These are phyloP conservation scores for Emydura subglobosa DNA, from an alignment of 2,113 vertebrate genomes.

Conservation along the genomic window DNA sequence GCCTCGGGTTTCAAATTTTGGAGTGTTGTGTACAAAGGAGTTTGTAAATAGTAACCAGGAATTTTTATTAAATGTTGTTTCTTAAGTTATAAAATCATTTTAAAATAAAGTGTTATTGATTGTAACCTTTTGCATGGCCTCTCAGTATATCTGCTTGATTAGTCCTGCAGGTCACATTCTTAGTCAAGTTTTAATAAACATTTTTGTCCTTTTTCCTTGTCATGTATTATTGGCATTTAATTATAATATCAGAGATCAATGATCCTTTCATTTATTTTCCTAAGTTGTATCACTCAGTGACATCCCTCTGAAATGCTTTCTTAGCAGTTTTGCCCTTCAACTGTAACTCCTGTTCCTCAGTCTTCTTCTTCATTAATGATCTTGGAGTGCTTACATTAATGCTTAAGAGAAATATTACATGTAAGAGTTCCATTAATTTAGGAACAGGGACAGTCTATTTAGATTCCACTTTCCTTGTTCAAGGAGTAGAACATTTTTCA, in stretches of 20 bases:
- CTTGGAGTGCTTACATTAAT: slow-evolving; percentile 64
- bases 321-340: slow-evolving; percentile 55
- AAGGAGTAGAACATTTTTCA: slow-evolving; percentile 72
- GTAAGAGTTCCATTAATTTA: slow-evolving; percentile 74
- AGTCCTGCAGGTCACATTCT: slow-evolving; percentile 4
- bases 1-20: background rate
- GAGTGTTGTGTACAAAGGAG: background rate
- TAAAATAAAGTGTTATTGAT: background rate
- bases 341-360: slow-evolving; percentile 54
- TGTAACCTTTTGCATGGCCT: background rate
- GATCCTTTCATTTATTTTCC: slow-evolving; percentile 66
- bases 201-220: slow-evolving; percentile 45
- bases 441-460: slow-evolving; percentile 62
- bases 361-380: slow-evolving; percentile 62
- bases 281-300: background rate
- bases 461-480: slow-evolving; percentile 65
- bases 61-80: background rate
- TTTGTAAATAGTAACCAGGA: background rate
- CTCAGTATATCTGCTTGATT: background rate
- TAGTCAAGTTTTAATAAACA: slow-evolving; percentile 50
- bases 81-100: background rate
- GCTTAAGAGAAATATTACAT: slow-evolving; percentile 69
- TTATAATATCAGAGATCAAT: slow-evolving; percentile 33
- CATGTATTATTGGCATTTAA: slow-evolving; percentile 49
- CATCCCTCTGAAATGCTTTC: slow-evolving; percentile 42